A percentile compares a stretch with the other conserved stretches of the same genome.
These are phyloP conservation scores for Paraescarpia echinospica DNA, from an alignment of 1,140 invertebrate genomes.

Conservation along the genomic window DNA sequence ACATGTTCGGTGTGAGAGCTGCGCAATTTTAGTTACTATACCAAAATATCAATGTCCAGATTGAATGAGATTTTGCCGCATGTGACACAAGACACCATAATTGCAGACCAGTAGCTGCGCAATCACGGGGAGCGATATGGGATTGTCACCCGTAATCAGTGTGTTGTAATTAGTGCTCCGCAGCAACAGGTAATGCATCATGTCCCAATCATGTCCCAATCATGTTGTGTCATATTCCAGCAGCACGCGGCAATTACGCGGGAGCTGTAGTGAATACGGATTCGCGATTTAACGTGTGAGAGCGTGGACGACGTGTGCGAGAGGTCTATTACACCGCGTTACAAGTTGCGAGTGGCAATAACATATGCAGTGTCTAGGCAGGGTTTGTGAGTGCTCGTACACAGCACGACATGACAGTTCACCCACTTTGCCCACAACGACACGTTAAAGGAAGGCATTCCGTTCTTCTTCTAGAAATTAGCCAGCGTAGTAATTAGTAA, in stretches of 20 bases:
- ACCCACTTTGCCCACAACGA: too few species aligned
- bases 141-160: background rate
- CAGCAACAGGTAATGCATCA: background rate
- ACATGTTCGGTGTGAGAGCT: background rate
- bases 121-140: background rate
- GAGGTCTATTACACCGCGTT: background rate
- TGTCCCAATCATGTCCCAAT: slow-evolving; percentile 4
- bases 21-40: background rate
- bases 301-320: background rate
- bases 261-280: background rate
- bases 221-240: background rate
- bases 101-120: background rate
- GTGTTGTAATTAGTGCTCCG: background rate
- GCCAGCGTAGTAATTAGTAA: too few species aligned
- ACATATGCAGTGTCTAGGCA: too few species aligned
- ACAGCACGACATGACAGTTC: too few species aligned
- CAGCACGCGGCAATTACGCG: background rate
- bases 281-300: background rate
- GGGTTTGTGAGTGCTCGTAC: background rate
- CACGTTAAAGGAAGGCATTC: too few species aligned
- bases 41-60: background rate
- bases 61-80: background rate
- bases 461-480: too few species aligned
- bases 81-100: background rate
- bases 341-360: background rate